Evolutionary conservation across 2,113 vertebrate species (phyloP).

Genomic region (Paratilapia polleni): DNA sequence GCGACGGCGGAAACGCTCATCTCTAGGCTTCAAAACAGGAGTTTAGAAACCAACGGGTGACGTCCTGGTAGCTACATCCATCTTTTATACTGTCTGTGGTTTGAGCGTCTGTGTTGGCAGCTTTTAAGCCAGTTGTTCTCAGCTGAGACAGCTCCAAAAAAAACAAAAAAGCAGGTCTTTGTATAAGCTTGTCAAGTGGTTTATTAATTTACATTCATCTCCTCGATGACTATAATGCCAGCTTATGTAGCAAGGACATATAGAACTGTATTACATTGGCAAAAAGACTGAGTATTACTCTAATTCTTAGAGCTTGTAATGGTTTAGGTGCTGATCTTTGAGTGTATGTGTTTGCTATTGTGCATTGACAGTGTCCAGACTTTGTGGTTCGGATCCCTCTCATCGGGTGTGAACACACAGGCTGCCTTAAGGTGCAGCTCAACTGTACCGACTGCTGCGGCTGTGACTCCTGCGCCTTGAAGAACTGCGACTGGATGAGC

Average conservation of each 20-base stretch:
- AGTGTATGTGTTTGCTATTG: neutral
- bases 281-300: neutral
- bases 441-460: slow-evolving; percentile 92
- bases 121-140: neutral
- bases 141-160: neutral
- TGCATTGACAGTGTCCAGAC: slow-evolving; percentile 25
- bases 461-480: slow-evolving; percentile 90
- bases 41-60: no score
- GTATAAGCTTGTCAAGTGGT: slow-evolving; percentile 10
- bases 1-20: no score
- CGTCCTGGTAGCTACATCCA: no score
- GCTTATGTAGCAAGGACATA: neutral
- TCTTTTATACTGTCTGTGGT: no score
- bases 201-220: slow-evolving; percentile 23
- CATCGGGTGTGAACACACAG: neutral
- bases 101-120: neutral
- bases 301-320: slow-evolving; percentile 7
- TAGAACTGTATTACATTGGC: slow-evolving; percentile 3
- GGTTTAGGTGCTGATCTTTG: slow-evolving; percentile 1
- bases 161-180: neutral
- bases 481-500: slow-evolving; percentile 91
- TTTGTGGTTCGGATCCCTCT: slow-evolving; percentile 24
- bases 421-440: slow-evolving; percentile 51
- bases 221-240: neutral
- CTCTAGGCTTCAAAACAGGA: no score